phyloP scores from a whole-genome alignment of 2,113 vertebrate genomes.

The Platycercus adscitus region DNA sequence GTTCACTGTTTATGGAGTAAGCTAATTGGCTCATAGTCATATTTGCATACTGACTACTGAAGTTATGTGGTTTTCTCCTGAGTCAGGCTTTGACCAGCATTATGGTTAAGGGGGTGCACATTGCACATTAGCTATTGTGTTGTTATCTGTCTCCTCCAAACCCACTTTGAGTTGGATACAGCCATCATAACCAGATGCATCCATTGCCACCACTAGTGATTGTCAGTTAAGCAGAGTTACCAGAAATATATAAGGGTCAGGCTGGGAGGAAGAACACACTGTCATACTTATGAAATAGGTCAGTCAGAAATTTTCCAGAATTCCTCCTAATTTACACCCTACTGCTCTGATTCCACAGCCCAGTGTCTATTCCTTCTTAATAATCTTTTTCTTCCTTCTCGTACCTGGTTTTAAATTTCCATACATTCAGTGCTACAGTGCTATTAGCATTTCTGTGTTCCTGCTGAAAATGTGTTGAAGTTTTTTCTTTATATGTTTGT shows the following conservation, averaged over 20 bases:
- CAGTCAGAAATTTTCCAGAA: background rate
- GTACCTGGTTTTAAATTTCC: background rate
- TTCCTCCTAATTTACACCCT: background rate
- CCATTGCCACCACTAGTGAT: background rate
- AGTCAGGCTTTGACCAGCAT: background rate
- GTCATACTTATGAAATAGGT: background rate
- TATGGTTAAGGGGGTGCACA: background rate
- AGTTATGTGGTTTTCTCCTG: background rate
- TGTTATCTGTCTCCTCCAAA: background rate
- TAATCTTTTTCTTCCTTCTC: background rate
- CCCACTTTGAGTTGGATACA: background rate
- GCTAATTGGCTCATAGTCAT: background rate
- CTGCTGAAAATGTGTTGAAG: background rate
- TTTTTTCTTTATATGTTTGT: background rate
- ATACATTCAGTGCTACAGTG: background rate
- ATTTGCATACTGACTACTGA: background rate
- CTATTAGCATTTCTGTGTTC: background rate
- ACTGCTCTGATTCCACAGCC: background rate
- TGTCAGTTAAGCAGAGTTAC: background rate
- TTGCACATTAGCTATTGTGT: background rate
- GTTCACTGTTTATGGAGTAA: background rate
- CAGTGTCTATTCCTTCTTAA: background rate
- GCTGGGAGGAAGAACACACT: background rate
- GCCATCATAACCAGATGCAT: background rate
- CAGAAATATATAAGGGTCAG: background rate